A percentile compares a stretch with the other conserved stretches of the same genome.
Conservation (phyloP, 2,888 invertebrate genomes). For the Prostheceraeus crozeri region DNA sequence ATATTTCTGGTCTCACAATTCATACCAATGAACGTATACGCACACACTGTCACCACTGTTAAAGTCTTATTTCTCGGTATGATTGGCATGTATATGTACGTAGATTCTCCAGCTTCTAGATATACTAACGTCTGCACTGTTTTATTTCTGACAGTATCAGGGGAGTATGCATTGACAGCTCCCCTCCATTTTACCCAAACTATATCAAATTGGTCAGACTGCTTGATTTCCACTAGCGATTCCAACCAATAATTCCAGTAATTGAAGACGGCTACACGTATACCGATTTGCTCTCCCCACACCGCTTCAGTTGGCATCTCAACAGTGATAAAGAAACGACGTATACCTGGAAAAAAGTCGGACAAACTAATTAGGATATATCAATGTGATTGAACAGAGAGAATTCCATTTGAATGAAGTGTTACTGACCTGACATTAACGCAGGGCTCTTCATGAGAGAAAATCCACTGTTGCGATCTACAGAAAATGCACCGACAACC, state of each 20-base stretch:
- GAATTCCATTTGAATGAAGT: no score
- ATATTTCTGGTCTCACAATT: constrained; percentile 51
- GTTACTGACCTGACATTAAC: constrained; percentile 64
- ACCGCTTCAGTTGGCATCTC: constrained; percentile 76
- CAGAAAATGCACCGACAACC: constrained; percentile 84
- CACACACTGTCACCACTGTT: constrained; percentile 67
- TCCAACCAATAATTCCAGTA: constrained; percentile 66
- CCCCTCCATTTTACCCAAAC: constrained; percentile 33
- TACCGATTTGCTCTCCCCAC: constrained; percentile 85
- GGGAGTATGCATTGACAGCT: constrained; percentile 32
- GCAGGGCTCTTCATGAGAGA: constrained; percentile 75
- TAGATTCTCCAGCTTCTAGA: constrained; percentile 55
- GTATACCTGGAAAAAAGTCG: no score
- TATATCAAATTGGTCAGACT: constrained; percentile 15
- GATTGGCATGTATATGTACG: constrained; percentile 78
- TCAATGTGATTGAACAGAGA: no score
- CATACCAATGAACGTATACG: constrained; percentile 60
- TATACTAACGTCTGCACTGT: constrained; percentile 38
- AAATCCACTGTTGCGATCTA: constrained; percentile 76
- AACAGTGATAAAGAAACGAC: constrained; percentile 87
- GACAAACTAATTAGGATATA: background rate
- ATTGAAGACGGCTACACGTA: constrained; percentile 85
- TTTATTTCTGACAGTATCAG: constrained; percentile 29
- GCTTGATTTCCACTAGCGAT: constrained; percentile 35
- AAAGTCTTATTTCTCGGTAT: constrained; percentile 74